These are phyloP conservation scores for Grallaria varia DNA, from an alignment of 2,113 vertebrate species.

Conservation along the genomic window DNA sequence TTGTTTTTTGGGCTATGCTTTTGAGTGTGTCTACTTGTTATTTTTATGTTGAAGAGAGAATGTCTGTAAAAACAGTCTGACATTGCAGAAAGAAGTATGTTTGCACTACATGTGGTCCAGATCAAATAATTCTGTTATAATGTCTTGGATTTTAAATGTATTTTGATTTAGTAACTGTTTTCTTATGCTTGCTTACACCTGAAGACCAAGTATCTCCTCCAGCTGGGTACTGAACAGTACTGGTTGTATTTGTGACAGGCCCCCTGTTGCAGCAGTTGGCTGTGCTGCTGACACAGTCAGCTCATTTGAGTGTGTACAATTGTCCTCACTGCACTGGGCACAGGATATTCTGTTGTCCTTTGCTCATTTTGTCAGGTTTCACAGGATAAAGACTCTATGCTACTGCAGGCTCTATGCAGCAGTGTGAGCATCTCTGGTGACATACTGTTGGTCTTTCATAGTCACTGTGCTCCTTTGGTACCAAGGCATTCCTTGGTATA, in stretches of 20 bases:
- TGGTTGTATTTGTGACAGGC: background rate
- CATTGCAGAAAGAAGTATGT: background rate
- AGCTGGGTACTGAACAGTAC: background rate
- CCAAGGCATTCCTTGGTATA: background rate
- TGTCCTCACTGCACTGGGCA: background rate
- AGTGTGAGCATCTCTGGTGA: background rate
- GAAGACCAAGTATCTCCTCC: background rate
- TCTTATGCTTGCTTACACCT: background rate
- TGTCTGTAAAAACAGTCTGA: background rate
- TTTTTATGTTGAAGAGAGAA: background rate
- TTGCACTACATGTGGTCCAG: background rate
- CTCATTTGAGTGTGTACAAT: background rate
- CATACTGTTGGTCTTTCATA: background rate
- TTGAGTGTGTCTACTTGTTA: background rate
- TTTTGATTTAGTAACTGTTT: background rate
- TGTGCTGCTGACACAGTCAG: background rate
- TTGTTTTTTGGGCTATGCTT: background rate
- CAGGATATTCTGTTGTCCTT: background rate
- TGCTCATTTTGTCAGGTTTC: background rate
- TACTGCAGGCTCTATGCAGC: background rate
- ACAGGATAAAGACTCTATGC: background rate
- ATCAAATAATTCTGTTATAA: background rate
- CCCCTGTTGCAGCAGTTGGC: background rate
- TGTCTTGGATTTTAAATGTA: background rate
- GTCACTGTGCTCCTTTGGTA: background rate